A percentile compares a stretch with the other conserved stretches of the same genome.
Evolutionary conservation across 1,140 invertebrate genomes (phyloP).

Genomic region (Coelopa frigida): DNA sequence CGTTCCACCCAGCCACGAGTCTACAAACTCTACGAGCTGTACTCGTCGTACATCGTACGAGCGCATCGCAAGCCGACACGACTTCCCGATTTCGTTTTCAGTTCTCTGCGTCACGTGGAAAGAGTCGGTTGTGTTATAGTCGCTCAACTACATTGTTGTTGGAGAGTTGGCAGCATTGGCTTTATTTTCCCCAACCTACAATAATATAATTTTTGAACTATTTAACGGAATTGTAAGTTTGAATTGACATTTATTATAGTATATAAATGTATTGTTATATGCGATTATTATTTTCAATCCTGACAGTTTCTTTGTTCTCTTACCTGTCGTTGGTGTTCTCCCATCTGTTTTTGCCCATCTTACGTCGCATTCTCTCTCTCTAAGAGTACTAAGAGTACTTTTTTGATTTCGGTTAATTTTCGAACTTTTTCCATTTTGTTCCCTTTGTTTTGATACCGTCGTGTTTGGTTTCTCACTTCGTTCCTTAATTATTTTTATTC

Average conservation of each 20-base stretch:
- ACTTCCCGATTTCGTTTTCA: slow-evolving; percentile 6
- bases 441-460: neutral
- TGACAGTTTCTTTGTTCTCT: too few relatives aligned
- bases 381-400: slow-evolving; percentile 1
- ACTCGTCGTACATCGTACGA: too few relatives aligned
- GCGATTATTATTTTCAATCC: slow-evolving; percentile 1
- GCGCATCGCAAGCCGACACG: too few relatives aligned
- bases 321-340: too few relatives aligned
- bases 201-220: neutral
- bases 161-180: neutral
- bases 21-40: too few relatives aligned
- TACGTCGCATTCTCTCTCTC: neutral
- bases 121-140: slow-evolving; percentile 13
- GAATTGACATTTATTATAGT: too few relatives aligned
- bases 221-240: slow-evolving; percentile 4
- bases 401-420: slow-evolving; percentile 1
- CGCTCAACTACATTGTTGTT: slow-evolving; percentile 1
- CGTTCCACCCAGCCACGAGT: too few relatives aligned
- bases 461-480: neutral
- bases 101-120: slow-evolving; percentile 15
- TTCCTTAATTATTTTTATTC: neutral
- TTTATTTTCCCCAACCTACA: neutral
- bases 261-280: too few relatives aligned
- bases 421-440: neutral
- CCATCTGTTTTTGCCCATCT: neutral